Conservation (phyloP, 2,113 vertebrate genomes). For the Hylia prasina region DNA sequence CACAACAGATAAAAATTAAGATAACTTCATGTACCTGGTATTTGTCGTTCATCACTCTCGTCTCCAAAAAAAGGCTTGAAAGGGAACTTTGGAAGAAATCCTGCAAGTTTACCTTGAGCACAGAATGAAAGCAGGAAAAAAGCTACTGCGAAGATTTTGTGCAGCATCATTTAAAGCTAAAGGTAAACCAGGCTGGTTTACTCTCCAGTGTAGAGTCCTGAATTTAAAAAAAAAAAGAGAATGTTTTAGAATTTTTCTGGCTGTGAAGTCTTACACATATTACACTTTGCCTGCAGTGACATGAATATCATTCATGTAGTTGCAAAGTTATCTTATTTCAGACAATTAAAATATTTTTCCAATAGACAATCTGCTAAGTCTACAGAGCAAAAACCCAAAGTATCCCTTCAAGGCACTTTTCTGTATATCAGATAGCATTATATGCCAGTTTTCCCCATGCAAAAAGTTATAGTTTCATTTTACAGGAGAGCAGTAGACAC, state of each 20-base stretch:
- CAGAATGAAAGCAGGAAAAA: background rate
- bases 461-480: background rate
- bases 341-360: background rate
- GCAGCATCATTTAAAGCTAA: background rate
- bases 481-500: background rate
- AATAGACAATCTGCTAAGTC: background rate
- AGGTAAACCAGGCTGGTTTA: background rate
- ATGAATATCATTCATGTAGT: background rate
- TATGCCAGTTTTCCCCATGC: background rate
- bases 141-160: background rate
- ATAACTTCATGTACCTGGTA: background rate
- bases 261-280: background rate
- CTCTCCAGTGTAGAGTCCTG: background rate
- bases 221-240: background rate
- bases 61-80: background rate
- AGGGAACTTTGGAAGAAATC: rapidly evolving
- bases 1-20: background rate
- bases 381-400: background rate
- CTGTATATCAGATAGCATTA: background rate
- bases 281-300: background rate
- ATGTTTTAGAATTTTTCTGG: background rate
- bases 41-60: rapidly evolving
- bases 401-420: background rate
- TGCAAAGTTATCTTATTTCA: background rate
- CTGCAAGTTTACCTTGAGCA: background rate